These are phyloP conservation scores for Hyles euphorbiae DNA, from an alignment of 1,140 invertebrate genomes.

Conservation along the genomic window DNA sequence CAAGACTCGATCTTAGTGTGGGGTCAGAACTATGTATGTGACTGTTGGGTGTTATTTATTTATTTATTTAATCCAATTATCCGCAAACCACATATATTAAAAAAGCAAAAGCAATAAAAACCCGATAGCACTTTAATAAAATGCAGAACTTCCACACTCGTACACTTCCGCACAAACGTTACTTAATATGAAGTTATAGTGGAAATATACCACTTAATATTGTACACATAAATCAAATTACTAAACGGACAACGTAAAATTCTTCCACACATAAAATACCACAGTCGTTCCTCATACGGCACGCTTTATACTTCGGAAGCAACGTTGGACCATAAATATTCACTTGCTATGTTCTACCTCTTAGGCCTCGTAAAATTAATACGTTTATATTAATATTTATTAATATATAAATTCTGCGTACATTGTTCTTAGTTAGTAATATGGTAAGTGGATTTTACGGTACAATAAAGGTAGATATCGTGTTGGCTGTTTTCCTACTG, in stretches of 20 bases:
- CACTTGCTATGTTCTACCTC: conserved; percentile 52
- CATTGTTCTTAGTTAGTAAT: conserved; percentile 56
- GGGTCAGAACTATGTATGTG: too few relatives aligned
- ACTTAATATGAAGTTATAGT: too few relatives aligned
- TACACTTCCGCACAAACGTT: too few relatives aligned
- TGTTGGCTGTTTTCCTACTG: conserved; percentile 19
- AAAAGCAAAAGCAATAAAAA: background rate
- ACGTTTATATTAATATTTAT: conserved; percentile 65
- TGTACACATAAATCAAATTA: too few relatives aligned
- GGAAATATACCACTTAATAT: too few relatives aligned
- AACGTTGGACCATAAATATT: conserved; percentile 54
- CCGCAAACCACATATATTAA: too few relatives aligned
- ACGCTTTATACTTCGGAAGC: conserved; percentile 32
- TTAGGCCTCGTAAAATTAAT: conserved; percentile 65
- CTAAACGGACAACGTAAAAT: background rate
- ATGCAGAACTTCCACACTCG: too few relatives aligned
- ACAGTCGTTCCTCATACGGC: background rate
- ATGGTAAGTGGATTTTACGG: conserved; percentile 61
- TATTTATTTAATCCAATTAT: too few relatives aligned
- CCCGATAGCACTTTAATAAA: too few relatives aligned
- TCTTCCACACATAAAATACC: conserved; percentile 1
- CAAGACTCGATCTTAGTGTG: too few relatives aligned
- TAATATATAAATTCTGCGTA: conserved; percentile 58
- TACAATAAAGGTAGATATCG: conserved; percentile 34
- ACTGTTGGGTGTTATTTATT: too few relatives aligned